Percentiles rank a stretch among this genome's conserved stretches.
phyloP scores from a whole-genome alignment of 1,140 invertebrate species.

The Pentalonia nigronervosa region DNA sequence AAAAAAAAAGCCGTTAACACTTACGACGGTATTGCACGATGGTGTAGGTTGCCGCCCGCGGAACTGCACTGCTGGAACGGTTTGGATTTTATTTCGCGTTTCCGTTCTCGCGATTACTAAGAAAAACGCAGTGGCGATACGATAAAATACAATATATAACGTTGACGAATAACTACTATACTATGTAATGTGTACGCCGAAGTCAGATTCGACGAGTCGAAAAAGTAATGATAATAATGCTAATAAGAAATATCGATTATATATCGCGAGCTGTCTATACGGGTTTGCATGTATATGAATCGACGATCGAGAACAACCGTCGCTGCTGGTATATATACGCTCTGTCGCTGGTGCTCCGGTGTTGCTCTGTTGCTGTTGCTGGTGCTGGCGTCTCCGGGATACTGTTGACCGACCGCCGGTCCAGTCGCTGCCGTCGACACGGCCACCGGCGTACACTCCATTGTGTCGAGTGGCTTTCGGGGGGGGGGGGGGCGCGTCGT shows the following conservation, averaged over 20 bases:
- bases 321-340: no score
- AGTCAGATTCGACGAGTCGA: no score
- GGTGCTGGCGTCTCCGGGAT: background rate
- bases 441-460: no score
- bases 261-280: no score
- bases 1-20: background rate
- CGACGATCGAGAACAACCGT: background rate
- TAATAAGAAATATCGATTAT: no score
- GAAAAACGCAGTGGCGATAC: background rate
- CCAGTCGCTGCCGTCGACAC: constrained; percentile 1
- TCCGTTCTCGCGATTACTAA: background rate
- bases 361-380: background rate
- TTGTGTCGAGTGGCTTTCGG: background rate
- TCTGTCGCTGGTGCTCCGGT: background rate
- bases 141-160: background rate
- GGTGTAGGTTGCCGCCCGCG: background rate
- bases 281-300: no score
- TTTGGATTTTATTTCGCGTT: background rate
- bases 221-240: no score
- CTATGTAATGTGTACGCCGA: no score
- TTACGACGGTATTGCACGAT: background rate
- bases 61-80: background rate
- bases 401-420: background rate
- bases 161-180: background rate
- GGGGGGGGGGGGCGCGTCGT: background rate